Base-by-base conservation (phyloP, 2,888 invertebrate species). In the Clanis bilineata region DNA sequence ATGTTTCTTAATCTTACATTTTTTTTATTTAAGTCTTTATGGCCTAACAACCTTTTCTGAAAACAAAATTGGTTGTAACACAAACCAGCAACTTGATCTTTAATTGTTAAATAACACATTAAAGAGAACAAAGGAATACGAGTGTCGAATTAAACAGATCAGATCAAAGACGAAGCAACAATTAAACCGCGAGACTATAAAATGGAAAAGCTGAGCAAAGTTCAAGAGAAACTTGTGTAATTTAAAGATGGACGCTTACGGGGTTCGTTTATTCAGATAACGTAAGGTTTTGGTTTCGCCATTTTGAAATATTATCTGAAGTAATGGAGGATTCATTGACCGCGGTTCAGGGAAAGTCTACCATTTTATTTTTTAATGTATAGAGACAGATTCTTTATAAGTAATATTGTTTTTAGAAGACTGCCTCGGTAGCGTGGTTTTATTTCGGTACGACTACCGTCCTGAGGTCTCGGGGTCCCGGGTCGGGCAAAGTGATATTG, bases 141-240 rank as follows among this genome's bases (percentile, higher is more conserved):
- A 73, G 70, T 69, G 70, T 81, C 81, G 77, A 76, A 80, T 80
- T 77, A 79, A 79, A 76, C 76, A 77, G 79, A 79, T 82, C 69
- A 72, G 71, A 68, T 82, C 76, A 79, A 79, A 82, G 80, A 79
- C 80, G 76, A 69, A 75, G 75, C 77, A 79, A 86, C 83, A 86
- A 86, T 88, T 87, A 86, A 83, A 84, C 80, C 77, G 75, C 80
- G 81, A 79, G 77, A 81, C 82, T 82, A 82, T 84, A 82, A 83
- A 82, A 82, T 79, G 81, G 77, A 74, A 79, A 77, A 82, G 79
- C 81, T 77, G 79, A 79, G 77, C 80, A 66, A 83, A 86, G 81
- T 86, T 87, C 76, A 23, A 51, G 47, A 51, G 41, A 41, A 41
- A 74, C 74, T 73, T 76, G 76, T 73, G 72, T 65, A 78, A 80